Base-by-base conservation (phyloP, 2,113 vertebrate genomes). In the Cariama cristata region DNA sequence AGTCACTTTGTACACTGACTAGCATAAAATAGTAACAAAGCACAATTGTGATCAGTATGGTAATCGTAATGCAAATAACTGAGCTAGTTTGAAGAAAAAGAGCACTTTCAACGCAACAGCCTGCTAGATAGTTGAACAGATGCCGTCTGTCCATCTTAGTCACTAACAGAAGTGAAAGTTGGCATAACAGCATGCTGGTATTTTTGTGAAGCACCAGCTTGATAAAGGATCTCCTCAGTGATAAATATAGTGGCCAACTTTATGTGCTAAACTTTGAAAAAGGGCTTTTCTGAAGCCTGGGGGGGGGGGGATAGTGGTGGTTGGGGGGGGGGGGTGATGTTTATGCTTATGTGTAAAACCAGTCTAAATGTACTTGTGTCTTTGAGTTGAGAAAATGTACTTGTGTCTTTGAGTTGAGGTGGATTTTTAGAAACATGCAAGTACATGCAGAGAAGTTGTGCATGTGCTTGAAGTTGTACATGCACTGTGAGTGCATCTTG, bases 41-140 rank as follows among this genome's bases (percentile, higher is more conserved):
- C 42, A 12, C 14, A 12, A 2, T 2, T 66, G 50, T 45, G 16
- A 35, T 24, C 1, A 0, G n/a, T 6, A 0, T 9, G 27, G 40
- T 35, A 23, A 33, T 30, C 1, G 6, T 6, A 60, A 19, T 8
- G 33, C 3, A 7, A 23, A 38, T 28, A 69, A 1, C 26, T 26
- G 17, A 53, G 47, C 44, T 40, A 17, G 19, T 22, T 77, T 17
- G 8, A 59, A 74, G 86, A 8, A 58, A 7, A 62, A 35, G 82
- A 86, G 68, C 12, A 3, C 76, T 94, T 79, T 32, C 11, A 56
- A 60, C 5, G 1, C 26, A 52, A 1, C 86, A 86, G 68, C 11
- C 86, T 93, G 93, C 68, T 63, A 32, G 47, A 8, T 17, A 49
- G 59, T 44, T 56, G 88, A 97, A 19, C 95, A 92, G 92, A 87